phyloP scores from a whole-genome alignment of 2,888 invertebrate genomes.

The Synanthedon myopaeformis region DNA sequence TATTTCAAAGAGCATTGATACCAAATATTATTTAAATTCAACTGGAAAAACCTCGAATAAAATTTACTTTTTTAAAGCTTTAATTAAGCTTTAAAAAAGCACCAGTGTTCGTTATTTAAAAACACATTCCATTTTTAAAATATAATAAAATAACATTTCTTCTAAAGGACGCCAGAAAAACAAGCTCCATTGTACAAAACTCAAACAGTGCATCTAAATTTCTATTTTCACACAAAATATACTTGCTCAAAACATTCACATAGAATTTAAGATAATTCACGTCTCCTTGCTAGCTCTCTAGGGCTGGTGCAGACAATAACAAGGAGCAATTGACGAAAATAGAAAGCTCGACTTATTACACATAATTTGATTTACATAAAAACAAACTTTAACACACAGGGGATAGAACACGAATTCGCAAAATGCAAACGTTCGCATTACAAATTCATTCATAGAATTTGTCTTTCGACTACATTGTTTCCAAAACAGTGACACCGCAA shows the following conservation, averaged over 20 bases:
- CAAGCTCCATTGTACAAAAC: too few species aligned
- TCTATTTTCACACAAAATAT: neutral
- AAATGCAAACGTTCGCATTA: neutral
- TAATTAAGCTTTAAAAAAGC: too few species aligned
- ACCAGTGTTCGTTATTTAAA: too few species aligned
- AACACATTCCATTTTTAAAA: too few species aligned
- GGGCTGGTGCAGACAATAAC: neutral
- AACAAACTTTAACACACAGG: neutral
- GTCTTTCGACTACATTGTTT: slow-evolving; percentile 29
- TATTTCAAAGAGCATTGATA: too few species aligned
- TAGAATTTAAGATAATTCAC: neutral
- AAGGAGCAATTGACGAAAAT: neutral
- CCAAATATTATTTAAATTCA: too few species aligned
- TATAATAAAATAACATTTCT: too few species aligned
- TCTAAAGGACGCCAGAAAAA: too few species aligned
- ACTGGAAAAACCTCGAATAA: too few species aligned
- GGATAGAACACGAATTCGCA: neutral
- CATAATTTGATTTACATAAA: neutral
- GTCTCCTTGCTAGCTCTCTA: neutral
- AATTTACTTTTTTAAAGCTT: too few species aligned
- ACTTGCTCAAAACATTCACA: neutral
- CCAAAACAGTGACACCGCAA: slow-evolving; percentile 49
- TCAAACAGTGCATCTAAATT: neutral
- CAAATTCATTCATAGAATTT: slow-evolving; percentile 21
- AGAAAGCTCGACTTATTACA: neutral